A percentile compares a stretch with the other conserved stretches of the same genome.
phyloP scores from a whole-genome alignment of 2,113 vertebrate genomes.

The Lagopus leucura region DNA sequence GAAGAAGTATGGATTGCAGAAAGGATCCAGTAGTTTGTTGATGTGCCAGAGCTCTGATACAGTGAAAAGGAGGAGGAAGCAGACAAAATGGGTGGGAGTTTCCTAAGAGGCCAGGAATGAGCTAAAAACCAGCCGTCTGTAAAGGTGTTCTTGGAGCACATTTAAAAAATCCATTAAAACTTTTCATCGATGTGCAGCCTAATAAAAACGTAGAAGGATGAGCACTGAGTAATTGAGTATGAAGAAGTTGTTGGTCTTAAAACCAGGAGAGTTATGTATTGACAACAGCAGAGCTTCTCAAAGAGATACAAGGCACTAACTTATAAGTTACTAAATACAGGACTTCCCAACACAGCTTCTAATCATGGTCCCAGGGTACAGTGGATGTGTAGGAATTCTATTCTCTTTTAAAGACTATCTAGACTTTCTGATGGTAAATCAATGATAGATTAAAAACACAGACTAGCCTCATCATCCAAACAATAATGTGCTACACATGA shows the following conservation, averaged over 20 bases:
- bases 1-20: slow-evolving; percentile 70
- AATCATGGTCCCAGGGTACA: neutral
- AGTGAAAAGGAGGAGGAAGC: slow-evolving; percentile 57
- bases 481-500: neutral
- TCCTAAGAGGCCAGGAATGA: slow-evolving; percentile 55
- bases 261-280: neutral
- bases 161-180: slow-evolving; percentile 45
- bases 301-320: neutral
- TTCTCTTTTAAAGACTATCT: neutral
- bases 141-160: neutral
- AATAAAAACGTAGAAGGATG: neutral
- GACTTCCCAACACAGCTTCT: neutral
- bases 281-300: neutral
- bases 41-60: slow-evolving; percentile 39
- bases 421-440: neutral
- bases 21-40: slow-evolving; percentile 39
- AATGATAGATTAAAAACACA: slow-evolving; percentile 20
- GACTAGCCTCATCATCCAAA: neutral
- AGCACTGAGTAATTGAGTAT: neutral
- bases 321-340: neutral
- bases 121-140: slow-evolving; percentile 20
- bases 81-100: slow-evolving; percentile 62
- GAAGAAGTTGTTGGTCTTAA: neutral
- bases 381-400: neutral
- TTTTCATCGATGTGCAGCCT: neutral